phyloP scores from a whole-genome alignment of 2,113 vertebrate species.

The Atractosteus spatula region DNA sequence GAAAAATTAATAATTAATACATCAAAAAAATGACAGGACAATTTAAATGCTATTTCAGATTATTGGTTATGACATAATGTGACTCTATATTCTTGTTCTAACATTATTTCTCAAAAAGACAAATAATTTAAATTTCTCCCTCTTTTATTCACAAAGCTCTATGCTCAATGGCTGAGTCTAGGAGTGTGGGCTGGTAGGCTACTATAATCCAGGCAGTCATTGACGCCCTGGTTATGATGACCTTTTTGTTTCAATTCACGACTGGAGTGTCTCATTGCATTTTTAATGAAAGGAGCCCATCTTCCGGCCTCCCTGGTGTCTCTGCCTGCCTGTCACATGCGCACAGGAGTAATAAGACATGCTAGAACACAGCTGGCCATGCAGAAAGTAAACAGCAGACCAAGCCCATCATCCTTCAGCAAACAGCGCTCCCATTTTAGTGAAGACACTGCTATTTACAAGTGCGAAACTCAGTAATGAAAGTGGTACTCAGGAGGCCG shows the following conservation, averaged over 20 bases:
- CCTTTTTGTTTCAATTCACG: not conserved
- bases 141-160: too few species aligned
- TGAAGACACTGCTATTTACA: conserved; percentile 72
- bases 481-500: conserved; percentile 44
- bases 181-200: too few species aligned
- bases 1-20: too few species aligned
- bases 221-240: not conserved
- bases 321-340: not conserved
- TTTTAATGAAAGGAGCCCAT: not conserved
- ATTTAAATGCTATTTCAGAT: too few species aligned
- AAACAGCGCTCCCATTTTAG: conserved; percentile 64
- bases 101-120: too few species aligned
- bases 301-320: not conserved
- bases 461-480: conserved; percentile 60
- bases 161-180: too few species aligned
- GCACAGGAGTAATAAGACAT: conserved; percentile 41
- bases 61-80: too few species aligned
- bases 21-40: too few species aligned
- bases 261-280: not conserved
- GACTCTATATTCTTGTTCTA: too few species aligned
- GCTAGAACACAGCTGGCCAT: conserved; percentile 22
- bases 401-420: conserved; percentile 52
- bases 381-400: conserved; percentile 50
- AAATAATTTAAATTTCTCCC: too few species aligned
- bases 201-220: too few species aligned